Base-by-base conservation (phyloP, 2,888 invertebrate species). In the Conus canariensis region DNA sequence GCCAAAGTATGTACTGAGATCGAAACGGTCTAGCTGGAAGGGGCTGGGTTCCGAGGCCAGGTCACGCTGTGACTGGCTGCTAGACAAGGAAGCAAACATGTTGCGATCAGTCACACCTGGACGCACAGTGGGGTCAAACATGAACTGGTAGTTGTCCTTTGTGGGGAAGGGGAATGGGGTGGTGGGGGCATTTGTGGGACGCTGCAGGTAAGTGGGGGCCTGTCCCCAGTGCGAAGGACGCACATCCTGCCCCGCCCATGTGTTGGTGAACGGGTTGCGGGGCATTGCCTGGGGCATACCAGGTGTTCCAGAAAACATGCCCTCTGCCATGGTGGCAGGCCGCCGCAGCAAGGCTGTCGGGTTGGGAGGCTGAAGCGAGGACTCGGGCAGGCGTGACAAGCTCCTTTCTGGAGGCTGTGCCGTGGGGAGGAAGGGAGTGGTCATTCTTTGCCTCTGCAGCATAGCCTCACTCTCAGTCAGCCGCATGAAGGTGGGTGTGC, bases 181-280 rank as follows among this genome's bases (percentile, higher is more conserved):
- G 22, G 95, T 91, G 59, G 94, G 90, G 85, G 95, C 92, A 60
- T 93, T 94, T 77, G 94, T 59, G 64, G 94, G 94, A n/a, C 94
- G 93, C 91, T 94, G 94, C 25, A 95, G 91, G 88, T 95, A 95
- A 19, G 92, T 89, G 19, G 95, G 93, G 59, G 93, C 92, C 88
- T 95, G 95, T 59, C 92, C 92, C 94, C 95, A 95, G 95, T 95
- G 95, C 90, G 94, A 94, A 22, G 95, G 94, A 56, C 95, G 92
- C 10, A 94, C 94, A 59, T 95, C 95, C 91, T 95, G 95, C 10
- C 94, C 94, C 12, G 94, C 85, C 95, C 95, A 95, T 3, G 95
- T 93, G 89, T 93, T 93, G 88, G 95, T 94, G 91, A 95, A 95
- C 22, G 95, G 94, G 92, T 95, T 94, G 91, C 95, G 92, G 2